Percentiles rank a stretch among this genome's conserved stretches.
Conservation (phyloP, 2,797 vertebrate species). For the Notolabrus celidotus region DNA sequence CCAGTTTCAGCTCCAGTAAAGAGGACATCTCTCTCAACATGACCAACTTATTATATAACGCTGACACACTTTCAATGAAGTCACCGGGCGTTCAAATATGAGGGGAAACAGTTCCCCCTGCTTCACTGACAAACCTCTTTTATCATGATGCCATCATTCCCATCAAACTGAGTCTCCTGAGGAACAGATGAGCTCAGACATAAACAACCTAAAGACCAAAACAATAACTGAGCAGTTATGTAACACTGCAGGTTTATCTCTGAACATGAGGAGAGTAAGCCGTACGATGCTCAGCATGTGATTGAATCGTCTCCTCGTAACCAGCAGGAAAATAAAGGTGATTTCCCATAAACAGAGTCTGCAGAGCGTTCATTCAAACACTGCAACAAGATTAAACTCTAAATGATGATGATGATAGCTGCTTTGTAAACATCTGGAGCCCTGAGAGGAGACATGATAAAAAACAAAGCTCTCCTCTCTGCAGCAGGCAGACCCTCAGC, state of each 20-base stretch:
- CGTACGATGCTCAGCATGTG: not conserved
- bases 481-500: constrained; percentile 3
- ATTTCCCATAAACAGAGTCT: constrained; percentile 31
- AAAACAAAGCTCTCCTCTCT: not conserved
- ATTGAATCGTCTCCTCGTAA: constrained; percentile 44
- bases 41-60: constrained; percentile 20
- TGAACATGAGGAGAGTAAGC: not conserved
- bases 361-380: constrained; percentile 12
- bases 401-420: constrained; percentile 19
- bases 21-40: not conserved
- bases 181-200: not conserved
- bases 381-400: constrained; percentile 11
- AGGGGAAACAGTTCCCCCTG: not conserved
- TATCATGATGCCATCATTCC: too few species aligned
- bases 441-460: not conserved
- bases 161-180: not conserved
- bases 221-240: constrained; percentile 15
- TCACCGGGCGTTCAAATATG: constrained; percentile 5
- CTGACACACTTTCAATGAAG: constrained; percentile 6
- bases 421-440: constrained; percentile 3
- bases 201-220: constrained; percentile 5
- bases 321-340: constrained; percentile 21
- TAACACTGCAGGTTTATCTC: constrained; percentile 20
- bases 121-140: too few species aligned
- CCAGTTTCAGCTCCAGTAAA: constrained; percentile 11